These are phyloP conservation scores for Epinephelus malabaricus DNA, from an alignment of 2,797 vertebrate genomes.

Conservation along the genomic window DNA sequence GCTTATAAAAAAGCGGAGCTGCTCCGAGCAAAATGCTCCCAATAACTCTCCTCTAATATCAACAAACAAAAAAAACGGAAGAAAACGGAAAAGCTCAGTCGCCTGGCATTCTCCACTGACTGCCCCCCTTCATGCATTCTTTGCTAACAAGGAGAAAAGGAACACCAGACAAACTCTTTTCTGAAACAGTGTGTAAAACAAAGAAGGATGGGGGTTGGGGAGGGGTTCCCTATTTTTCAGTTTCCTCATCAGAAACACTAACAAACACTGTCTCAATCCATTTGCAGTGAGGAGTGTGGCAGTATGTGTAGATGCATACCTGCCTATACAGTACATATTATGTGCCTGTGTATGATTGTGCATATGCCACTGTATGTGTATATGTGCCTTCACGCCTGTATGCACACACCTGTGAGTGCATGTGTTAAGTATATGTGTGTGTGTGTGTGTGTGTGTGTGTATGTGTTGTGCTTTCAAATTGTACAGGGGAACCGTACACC, in stretches of 20 bases:
- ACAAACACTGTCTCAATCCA: conserved; percentile 66
- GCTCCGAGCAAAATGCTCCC: conserved; percentile 5
- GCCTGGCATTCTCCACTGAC: conserved; percentile 8
- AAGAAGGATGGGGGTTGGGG: conserved; percentile 1
- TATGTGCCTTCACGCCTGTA: conserved; percentile 24
- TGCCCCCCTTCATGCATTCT: conserved; percentile 25
- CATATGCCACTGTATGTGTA: conserved; percentile 19
- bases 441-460: not conserved
- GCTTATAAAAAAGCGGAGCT: conserved; percentile 27
- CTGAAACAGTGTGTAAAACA: conserved; percentile 39
- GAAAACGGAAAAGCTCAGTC: conserved; percentile 33
- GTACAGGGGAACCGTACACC: conserved; percentile 48
- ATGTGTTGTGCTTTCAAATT: conserved; percentile 25
- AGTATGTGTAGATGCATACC: conserved; percentile 19
- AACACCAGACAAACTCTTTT: conserved; percentile 44
- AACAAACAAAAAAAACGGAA: conserved; percentile 39
- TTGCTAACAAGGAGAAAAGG: conserved; percentile 54
- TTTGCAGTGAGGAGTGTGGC: conserved; percentile 40
- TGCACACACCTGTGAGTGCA: conserved; percentile 38
- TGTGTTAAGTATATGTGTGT: conserved; percentile 4
- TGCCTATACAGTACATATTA: conserved; percentile 17
- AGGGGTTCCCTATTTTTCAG: conserved; percentile 25
- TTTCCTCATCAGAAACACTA: conserved; percentile 71
- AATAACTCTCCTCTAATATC: conserved; percentile 23
- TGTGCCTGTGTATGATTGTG: conserved; percentile 17